These are phyloP conservation scores for Panurus biarmicus DNA, from an alignment of 2,113 vertebrate genomes.

Conservation along the genomic window DNA sequence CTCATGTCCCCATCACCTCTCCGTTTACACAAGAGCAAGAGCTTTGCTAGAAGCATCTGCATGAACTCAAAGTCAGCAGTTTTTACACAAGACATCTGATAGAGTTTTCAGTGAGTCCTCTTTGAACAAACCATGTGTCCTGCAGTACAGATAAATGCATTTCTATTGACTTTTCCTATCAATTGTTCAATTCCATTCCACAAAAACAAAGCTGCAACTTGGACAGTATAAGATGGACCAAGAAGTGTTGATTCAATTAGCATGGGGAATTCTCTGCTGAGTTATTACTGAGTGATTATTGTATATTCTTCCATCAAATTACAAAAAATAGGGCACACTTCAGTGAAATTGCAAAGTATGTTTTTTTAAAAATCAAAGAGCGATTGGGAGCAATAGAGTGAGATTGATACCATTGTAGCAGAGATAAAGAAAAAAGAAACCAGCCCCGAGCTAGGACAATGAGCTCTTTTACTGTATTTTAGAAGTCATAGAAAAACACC, in stretches of 20 bases:
- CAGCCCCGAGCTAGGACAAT: accelerated
- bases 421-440: neutral
- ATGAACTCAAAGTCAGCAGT: neutral
- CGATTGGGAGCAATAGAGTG: neutral
- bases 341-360: neutral
- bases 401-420: neutral
- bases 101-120: neutral
- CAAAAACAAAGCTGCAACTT: neutral
- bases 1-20: neutral
- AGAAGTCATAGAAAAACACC: neutral
- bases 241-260: neutral
- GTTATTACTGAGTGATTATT: neutral
- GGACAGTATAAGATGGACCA: neutral
- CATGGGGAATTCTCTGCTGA: neutral
- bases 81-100: neutral
- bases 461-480: neutral
- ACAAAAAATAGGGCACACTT: neutral
- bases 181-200: neutral
- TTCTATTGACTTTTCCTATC: neutral
- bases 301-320: neutral
- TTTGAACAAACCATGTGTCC: neutral
- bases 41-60: neutral
- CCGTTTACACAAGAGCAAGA: neutral
- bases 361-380: neutral
- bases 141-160: neutral